Base-by-base conservation (phyloP, 2,888 invertebrate species). In the Eupithecia centaureata region DNA sequence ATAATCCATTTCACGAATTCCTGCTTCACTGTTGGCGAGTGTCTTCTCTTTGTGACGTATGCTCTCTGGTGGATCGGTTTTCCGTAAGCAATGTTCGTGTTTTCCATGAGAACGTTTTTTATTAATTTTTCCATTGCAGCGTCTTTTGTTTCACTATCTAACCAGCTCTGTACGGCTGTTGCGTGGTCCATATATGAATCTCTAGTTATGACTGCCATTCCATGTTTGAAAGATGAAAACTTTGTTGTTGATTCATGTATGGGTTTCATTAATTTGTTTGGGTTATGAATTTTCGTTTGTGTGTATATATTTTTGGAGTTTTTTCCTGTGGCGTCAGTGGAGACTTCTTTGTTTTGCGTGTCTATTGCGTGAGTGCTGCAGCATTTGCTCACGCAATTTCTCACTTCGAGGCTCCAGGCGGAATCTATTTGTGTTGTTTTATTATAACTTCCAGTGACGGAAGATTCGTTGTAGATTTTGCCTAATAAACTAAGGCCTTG, bases 401-500 rank as follows among this genome's bases (percentile, higher is more conserved):
- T 66, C 2, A 68, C 71, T 18, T 75, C 71, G 57, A 67, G 27
- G n/a, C 74, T 71, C 51, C 65, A 32, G 52, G 63, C 68, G 1
- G 61, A 28, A 10, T 52, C 33, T 25, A 63, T 35, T 68, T 86
- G 83, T 12, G 84, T 85, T 2, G 68, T 75, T 2, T 73, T 78
- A 13, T 85, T 78, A 32, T 77, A 79, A 10, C 73, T 80, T 7
- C 68, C 64, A 12, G 68, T 71, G 10, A 68, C 77, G 10, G 61
- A 60, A 0, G 71, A 60, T 28, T 84, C 80, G 22, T 83, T 82
- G 71, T 89, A 89, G 66, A 89, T 91, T 68, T 84, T 86, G 0
- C 87, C 89, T 58, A 90, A 76, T 18, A 90, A 78, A 75, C 86
- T 82, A n/a, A 89, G 70, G 0, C 86, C 85, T 47, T 83, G 83